phyloP scores from a whole-genome alignment of 2,797 vertebrate genomes.

The Megaceryle alcyon region DNA sequence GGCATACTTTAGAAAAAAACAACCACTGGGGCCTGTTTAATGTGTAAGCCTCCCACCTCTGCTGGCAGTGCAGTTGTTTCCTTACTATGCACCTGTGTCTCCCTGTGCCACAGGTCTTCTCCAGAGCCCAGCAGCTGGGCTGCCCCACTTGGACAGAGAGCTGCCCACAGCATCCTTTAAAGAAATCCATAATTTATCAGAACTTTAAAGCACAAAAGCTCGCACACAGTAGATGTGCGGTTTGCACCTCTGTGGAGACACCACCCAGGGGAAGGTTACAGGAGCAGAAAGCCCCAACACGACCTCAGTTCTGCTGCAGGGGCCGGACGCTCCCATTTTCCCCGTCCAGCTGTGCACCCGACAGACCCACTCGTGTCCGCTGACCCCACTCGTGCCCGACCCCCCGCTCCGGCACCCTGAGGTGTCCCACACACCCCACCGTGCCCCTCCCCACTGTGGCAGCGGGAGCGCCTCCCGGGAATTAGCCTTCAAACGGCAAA shows the following conservation, averaged over 20 bases:
- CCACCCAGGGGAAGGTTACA: not conserved
- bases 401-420: no score
- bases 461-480: not conserved
- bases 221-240: accelerated
- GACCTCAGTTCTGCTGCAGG: not conserved
- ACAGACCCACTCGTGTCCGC: not conserved
- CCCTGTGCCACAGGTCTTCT: not conserved
- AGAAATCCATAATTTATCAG: not conserved
- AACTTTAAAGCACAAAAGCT: not conserved
- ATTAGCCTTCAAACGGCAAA: not conserved
- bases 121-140: not conserved
- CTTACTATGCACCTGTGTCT: accelerated
- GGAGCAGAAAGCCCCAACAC: accelerated
- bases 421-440: not conserved
- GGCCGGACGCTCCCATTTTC: accelerated
- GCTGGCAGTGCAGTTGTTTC: not conserved
- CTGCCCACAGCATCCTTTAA: not conserved
- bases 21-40: not conserved
- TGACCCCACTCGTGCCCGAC: not conserved
- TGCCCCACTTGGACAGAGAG: not conserved
- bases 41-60: accelerated
- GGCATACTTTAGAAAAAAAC: not conserved
- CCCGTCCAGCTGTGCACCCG: not conserved
- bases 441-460: not conserved
- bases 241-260: accelerated